Conservation (phyloP, 1,140 invertebrate species). For the Carcinoscorpius rotundicauda region DNA sequence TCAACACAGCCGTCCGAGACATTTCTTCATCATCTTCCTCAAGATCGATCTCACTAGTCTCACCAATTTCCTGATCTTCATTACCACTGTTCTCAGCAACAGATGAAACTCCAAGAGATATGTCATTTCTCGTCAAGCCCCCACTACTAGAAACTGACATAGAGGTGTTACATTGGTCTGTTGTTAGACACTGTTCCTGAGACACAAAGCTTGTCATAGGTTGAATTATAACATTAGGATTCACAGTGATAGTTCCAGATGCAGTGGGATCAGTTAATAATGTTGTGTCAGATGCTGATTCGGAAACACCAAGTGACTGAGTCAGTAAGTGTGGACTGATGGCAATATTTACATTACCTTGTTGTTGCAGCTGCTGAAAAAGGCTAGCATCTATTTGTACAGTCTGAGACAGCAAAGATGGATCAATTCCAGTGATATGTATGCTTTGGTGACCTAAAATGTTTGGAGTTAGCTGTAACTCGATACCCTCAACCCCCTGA, state of each 20-base stretch:
- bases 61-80: too few relatives aligned
- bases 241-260: constrained; percentile 12
- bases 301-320: too few relatives aligned
- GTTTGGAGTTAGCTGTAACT: constrained; percentile 32
- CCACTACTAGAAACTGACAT: too few relatives aligned
- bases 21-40: too few relatives aligned
- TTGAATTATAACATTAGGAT: constrained; percentile 16
- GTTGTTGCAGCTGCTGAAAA: constrained; percentile 36
- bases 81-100: too few relatives aligned
- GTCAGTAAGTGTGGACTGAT: constrained; percentile 25
- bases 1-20: too few relatives aligned
- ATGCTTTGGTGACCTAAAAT: constrained; percentile 27
- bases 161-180: too few relatives aligned
- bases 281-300: too few relatives aligned
- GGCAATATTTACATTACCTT: constrained; percentile 35
- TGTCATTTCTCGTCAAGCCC: too few relatives aligned
- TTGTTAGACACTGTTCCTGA: too few relatives aligned
- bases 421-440: constrained; percentile 36
- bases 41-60: too few relatives aligned
- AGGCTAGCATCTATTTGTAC: constrained; percentile 37
- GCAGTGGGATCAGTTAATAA: neutral
- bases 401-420: constrained; percentile 30
- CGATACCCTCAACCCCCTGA: constrained; percentile 29
- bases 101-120: too few relatives aligned
- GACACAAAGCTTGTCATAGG: neutral